Conservation (phyloP, 2,113 vertebrate genomes). For the Oreocharis arfaki region DNA sequence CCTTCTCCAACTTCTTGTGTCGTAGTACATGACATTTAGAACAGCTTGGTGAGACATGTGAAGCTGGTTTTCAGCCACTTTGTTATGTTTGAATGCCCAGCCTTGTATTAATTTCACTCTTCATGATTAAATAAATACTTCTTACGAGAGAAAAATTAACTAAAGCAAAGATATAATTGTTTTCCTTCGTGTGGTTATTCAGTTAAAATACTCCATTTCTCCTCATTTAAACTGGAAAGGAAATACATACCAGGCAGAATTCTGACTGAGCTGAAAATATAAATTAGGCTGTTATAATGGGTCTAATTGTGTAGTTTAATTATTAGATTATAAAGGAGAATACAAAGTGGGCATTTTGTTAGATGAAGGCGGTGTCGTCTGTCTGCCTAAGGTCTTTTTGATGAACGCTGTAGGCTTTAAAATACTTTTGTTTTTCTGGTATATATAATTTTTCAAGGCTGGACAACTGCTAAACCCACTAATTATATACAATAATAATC, state of each 20-base stretch:
- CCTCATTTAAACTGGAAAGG: conserved; percentile 57
- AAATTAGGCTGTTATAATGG: conserved; percentile 5
- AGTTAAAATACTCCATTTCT: conserved; percentile 46
- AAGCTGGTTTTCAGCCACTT: not conserved
- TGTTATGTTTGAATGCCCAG: not conserved
- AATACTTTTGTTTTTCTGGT: not conserved
- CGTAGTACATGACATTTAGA: not conserved
- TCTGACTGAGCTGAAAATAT: conserved; percentile 44
- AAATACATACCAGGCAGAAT: conserved; percentile 37
- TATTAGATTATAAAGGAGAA: conserved; percentile 16
- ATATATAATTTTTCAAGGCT: not conserved
- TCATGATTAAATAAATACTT: conserved; percentile 32
- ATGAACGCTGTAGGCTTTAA: not conserved
- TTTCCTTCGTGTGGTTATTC: conserved; percentile 22
- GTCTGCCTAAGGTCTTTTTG: not conserved
- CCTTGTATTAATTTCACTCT: conserved; percentile 36
- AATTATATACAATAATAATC: not conserved
- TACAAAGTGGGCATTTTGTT: conserved; percentile 3
- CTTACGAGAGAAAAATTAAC: conserved; percentile 39
- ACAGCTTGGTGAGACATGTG: not conserved
- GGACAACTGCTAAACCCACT: not conserved
- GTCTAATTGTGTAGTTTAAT: conserved; percentile 39
- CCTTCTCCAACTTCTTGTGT: not conserved
- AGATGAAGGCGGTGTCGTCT: not conserved
- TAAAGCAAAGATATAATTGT: conserved; percentile 52